These are phyloP conservation scores for Megalonaias nervosa DNA, from an alignment of 1,140 invertebrate genomes.

Conservation along the genomic window DNA sequence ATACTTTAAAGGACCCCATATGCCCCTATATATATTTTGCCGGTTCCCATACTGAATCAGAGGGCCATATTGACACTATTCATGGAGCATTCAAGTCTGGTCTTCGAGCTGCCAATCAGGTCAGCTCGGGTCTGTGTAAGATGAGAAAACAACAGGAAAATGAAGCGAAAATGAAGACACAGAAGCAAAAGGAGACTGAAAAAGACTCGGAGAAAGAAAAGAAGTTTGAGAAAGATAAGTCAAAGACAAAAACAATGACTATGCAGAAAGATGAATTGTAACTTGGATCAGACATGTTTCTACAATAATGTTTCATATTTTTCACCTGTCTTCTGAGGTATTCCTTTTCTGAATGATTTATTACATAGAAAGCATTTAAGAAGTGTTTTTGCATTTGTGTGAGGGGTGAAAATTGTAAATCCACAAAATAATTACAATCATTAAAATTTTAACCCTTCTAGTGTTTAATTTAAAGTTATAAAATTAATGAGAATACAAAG, in stretches of 20 bases:
- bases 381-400: no score
- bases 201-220: slow-evolving; percentile 28
- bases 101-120: slow-evolving; percentile 44
- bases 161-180: slow-evolving; percentile 13
- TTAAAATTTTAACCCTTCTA: no score
- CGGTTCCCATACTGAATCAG: slow-evolving; percentile 49
- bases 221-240: slow-evolving; percentile 14
- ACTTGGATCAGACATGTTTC: no score
- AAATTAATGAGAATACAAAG: no score
- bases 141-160: slow-evolving; percentile 6
- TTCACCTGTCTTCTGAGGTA: no score
- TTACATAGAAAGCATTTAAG: no score
- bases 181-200: background rate
- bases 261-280: background rate
- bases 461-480: no score
- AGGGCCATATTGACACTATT: slow-evolving; percentile 40
- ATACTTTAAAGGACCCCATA: slow-evolving; percentile 40
- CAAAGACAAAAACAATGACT: slow-evolving; percentile 17
- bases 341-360: no score
- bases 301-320: no score
- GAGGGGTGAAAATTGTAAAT: no score
- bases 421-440: no score
- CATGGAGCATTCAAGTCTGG: slow-evolving; percentile 58
- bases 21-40: slow-evolving; percentile 58
- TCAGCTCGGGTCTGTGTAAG: slow-evolving; percentile 36